A percentile compares a stretch with the other conserved stretches of the same genome.
Conservation (phyloP, 2,113 vertebrate species). For the Ictalurus furcatus region DNA sequence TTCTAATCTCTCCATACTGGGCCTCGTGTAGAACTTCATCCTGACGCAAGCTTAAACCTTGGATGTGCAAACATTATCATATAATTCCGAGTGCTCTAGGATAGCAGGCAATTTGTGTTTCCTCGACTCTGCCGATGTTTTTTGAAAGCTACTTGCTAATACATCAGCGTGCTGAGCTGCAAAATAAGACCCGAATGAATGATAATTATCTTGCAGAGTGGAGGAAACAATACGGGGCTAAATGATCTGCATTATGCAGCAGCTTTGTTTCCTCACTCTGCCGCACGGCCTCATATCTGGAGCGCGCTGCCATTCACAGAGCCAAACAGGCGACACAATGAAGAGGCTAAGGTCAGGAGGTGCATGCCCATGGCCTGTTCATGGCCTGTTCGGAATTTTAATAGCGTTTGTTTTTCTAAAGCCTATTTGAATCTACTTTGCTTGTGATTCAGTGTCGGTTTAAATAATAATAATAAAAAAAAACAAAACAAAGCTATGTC, state of each 20-base stretch:
- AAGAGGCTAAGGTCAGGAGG: slow-evolving; percentile 47
- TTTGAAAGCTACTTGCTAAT: slow-evolving; percentile 41
- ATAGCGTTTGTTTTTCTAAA: slow-evolving; percentile 43
- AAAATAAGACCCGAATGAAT: slow-evolving; percentile 51
- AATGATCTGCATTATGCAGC: slow-evolving; percentile 21
- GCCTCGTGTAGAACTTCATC: slow-evolving; percentile 35
- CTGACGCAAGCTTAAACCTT: slow-evolving; percentile 27
- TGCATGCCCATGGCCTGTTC: slow-evolving; percentile 42
- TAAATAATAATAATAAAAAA: background rate
- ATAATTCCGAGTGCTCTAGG: slow-evolving; percentile 24
- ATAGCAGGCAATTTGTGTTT: slow-evolving; percentile 31
- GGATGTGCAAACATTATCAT: slow-evolving; percentile 17
- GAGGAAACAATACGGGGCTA: slow-evolving; percentile 39
- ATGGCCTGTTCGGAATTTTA: slow-evolving; percentile 45
- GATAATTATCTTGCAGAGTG: slow-evolving; percentile 51
- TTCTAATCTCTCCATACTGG: slow-evolving; percentile 43
- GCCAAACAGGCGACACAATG: slow-evolving; percentile 38
- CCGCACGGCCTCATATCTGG: slow-evolving; percentile 1
- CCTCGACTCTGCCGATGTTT: slow-evolving; percentile 24
- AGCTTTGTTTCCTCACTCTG: slow-evolving; percentile 22
- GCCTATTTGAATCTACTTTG: slow-evolving; percentile 47
- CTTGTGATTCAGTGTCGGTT: slow-evolving; percentile 47
- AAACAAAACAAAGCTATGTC: background rate
- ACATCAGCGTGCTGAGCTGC: slow-evolving; percentile 32
- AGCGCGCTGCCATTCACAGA: slow-evolving; percentile 6